Percentiles rank a stretch among this genome's conserved stretches.
phyloP scores from a whole-genome alignment of 2,113 vertebrate species.

The Ceyx margarethae region DNA sequence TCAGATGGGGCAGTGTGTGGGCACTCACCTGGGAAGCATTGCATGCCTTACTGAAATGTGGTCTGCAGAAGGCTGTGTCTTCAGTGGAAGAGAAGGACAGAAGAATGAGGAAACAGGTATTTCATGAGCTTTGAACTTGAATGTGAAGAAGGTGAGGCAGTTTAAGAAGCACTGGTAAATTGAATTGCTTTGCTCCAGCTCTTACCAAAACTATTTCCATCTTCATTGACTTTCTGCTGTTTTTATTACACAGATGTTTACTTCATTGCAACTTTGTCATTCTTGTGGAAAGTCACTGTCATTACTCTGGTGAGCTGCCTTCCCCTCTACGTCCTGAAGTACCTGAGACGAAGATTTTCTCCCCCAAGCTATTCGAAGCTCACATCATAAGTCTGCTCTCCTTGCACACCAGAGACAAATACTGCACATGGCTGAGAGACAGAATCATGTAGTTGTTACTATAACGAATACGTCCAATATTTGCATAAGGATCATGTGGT shows the following conservation, averaged over 20 bases:
- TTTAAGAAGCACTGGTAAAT: neutral
- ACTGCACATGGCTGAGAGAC: slow-evolving; percentile 15
- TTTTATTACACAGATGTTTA: slow-evolving; percentile 84
- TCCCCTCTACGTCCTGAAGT: slow-evolving; percentile 97
- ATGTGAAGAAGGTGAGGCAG: neutral
- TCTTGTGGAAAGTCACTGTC: slow-evolving; percentile 96
- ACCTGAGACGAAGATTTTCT: slow-evolving; percentile 93
- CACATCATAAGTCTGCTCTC: slow-evolving; percentile 79
- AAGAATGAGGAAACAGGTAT: neutral
- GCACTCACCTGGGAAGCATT: neutral
- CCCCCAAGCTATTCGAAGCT: slow-evolving; percentile 97
- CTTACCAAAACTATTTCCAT: neutral
- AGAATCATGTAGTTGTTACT: neutral
- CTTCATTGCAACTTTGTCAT: slow-evolving; percentile 92
- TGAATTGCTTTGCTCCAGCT: neutral
- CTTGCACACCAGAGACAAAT: neutral
- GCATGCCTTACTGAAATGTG: neutral
- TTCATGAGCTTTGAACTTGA: neutral
- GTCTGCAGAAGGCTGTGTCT: neutral
- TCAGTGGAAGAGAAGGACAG: neutral
- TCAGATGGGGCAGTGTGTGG: neutral
- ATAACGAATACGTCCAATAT: neutral
- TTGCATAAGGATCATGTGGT: slow-evolving; percentile 35
- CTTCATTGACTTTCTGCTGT: neutral
- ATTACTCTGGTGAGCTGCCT: slow-evolving; percentile 98